phyloP scores from a whole-genome alignment of 2,888 invertebrate species.

The Eristalis arbustorum region DNA sequence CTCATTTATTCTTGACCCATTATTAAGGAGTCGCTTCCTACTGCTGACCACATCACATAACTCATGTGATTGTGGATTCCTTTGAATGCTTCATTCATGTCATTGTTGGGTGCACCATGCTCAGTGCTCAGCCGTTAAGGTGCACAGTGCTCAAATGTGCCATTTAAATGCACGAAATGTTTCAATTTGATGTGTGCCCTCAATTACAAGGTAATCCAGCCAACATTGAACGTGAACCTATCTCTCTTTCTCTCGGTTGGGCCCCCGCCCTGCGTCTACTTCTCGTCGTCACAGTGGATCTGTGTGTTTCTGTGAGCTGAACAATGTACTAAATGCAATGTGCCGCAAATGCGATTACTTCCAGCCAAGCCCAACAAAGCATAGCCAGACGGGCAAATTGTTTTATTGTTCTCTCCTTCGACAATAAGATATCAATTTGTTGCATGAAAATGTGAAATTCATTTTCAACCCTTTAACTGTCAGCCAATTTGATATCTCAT shows the following conservation, averaged over 20 bases:
- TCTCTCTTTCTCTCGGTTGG: neutral
- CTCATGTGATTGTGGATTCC: constrained; percentile 24
- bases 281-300: constrained; percentile 1
- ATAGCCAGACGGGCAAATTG: constrained; percentile 32
- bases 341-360: constrained; percentile 16
- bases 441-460: constrained; percentile 57
- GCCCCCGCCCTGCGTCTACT: neutral
- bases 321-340: constrained; percentile 40
- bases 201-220: constrained; percentile 63
- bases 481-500: constrained; percentile 79
- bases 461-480: constrained; percentile 69
- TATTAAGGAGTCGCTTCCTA: constrained; percentile 35
- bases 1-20: constrained; percentile 47
- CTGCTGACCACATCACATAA: constrained; percentile 40
- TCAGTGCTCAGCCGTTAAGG: constrained; percentile 25
- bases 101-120: constrained; percentile 34
- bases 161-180: constrained; percentile 69
- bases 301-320: constrained; percentile 23
- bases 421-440: constrained; percentile 67
- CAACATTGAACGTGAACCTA: constrained; percentile 15
- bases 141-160: constrained; percentile 51
- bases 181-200: constrained; percentile 67
- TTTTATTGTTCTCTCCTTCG: constrained; percentile 43
- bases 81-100: constrained; percentile 33
- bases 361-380: constrained; percentile 16